Evolutionary conservation across 2,888 invertebrate species (phyloP).

Genomic region (Drymonia ruficornis): DNA sequence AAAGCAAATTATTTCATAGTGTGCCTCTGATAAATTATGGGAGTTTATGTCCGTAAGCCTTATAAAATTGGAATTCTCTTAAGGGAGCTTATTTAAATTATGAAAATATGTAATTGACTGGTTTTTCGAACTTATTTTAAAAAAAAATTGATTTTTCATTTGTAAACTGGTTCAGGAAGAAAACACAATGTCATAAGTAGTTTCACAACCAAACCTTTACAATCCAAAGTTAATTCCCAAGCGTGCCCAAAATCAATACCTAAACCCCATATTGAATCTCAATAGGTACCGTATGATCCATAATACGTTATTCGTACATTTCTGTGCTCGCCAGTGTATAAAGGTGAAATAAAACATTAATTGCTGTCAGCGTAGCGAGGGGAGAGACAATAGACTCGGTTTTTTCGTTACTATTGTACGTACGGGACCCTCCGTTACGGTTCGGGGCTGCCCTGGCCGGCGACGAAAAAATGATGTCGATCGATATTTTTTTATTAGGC

Average conservation of each 20-base stretch:
- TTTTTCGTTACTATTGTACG: conserved; percentile 75
- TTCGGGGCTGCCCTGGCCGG: conserved; percentile 47
- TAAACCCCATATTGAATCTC: not conserved
- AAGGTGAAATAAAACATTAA: conserved; percentile 79
- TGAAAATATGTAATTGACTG: not conserved
- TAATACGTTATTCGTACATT: conserved; percentile 43
- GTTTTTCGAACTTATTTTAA: too few relatives aligned
- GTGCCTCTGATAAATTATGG: too few relatives aligned
- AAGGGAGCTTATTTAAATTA: too few relatives aligned
- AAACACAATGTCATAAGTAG: too few relatives aligned
- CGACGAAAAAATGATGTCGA: conserved; percentile 38
- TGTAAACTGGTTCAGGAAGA: too few relatives aligned
- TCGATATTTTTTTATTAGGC: conserved; percentile 43
- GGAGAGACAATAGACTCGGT: conserved; percentile 68
- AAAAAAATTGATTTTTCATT: too few relatives aligned
- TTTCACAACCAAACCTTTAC: too few relatives aligned
- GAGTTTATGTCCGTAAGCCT: too few relatives aligned
- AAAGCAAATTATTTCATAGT: too few relatives aligned
- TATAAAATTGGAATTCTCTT: too few relatives aligned
- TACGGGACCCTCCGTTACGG: conserved; percentile 73
- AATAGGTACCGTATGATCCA: conserved; percentile 9
- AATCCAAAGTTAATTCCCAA: not conserved
- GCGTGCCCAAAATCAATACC: not conserved
- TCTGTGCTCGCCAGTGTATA: conserved; percentile 53
- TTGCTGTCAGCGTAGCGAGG: conserved; percentile 72